Evolutionary conservation across 2,888 invertebrate genomes (phyloP).

Genomic region (Ophion costatus): DNA sequence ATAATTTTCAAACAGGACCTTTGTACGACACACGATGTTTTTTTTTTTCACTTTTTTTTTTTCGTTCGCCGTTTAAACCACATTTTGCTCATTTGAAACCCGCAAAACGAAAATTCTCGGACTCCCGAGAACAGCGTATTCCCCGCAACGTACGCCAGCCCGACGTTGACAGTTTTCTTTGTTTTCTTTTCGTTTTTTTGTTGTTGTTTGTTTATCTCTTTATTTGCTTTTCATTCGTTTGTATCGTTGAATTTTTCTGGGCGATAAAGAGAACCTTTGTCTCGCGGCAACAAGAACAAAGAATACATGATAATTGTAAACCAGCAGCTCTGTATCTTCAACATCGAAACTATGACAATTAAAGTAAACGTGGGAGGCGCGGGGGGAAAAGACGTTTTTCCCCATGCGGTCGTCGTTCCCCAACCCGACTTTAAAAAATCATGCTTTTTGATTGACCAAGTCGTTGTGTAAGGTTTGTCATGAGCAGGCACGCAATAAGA

Average conservation of each 20-base stretch:
- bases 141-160: constrained; percentile 44
- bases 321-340: constrained; percentile 57
- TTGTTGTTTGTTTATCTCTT: constrained; percentile 8
- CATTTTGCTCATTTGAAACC: constrained; percentile 31
- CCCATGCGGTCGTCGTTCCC: constrained; percentile 37
- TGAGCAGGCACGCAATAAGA: not conserved
- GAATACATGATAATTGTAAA: constrained; percentile 56
- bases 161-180: constrained; percentile 43
- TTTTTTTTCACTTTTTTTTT: constrained; percentile 23
- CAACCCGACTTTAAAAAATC: constrained; percentile 51
- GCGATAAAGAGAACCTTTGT: constrained; percentile 36
- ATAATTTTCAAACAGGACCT: constrained; percentile 57
- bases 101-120: constrained; percentile 25
- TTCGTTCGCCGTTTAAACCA: constrained; percentile 35
- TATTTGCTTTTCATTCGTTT: constrained; percentile 9
- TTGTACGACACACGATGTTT: constrained; percentile 43
- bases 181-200: constrained; percentile 14
- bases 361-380: constrained; percentile 44
- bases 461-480: constrained; percentile 39
- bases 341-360: constrained; percentile 56
- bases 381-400: constrained; percentile 44
- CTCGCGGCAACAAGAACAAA: constrained; percentile 45
- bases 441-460: constrained; percentile 53
- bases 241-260: constrained; percentile 32
- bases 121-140: constrained; percentile 39